These are phyloP conservation scores for Syngnathus rostellatus DNA, from an alignment of 2,797 vertebrate genomes.

Conservation along the genomic window DNA sequence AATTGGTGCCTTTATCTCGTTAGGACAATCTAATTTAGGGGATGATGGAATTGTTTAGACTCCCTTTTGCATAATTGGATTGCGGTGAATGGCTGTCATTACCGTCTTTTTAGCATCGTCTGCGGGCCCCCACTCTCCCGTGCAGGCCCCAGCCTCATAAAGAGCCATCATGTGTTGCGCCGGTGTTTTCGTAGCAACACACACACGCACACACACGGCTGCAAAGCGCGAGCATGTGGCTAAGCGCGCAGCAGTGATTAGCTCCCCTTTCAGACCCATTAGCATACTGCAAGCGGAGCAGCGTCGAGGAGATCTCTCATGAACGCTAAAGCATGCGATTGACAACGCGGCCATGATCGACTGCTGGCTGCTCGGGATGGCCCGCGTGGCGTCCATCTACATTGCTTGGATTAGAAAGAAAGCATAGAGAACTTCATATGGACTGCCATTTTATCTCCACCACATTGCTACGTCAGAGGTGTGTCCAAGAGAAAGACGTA, in stretches of 20 bases:
- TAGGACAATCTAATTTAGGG: slow-evolving; percentile 99
- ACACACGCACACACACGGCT: slow-evolving; percentile 29
- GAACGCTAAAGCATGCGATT: slow-evolving; percentile 61
- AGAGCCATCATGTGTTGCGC: slow-evolving; percentile 96
- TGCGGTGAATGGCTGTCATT: slow-evolving; percentile 99
- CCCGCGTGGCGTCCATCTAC: not conserved
- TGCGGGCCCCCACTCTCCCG: slow-evolving; percentile 87
- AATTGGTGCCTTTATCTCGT: slow-evolving; percentile 99
- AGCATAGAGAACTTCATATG: no score
- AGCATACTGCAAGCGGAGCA: slow-evolving; percentile 49
- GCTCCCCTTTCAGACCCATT: slow-evolving; percentile 61
- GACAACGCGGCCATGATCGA: slow-evolving; percentile 58
- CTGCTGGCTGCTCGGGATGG: slow-evolving; percentile 37
- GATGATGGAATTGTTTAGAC: slow-evolving; percentile 99
- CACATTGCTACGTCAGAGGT: no score
- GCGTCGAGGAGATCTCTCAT: slow-evolving; percentile 54
- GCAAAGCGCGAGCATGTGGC: slow-evolving; percentile 62
- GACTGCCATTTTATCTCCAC: no score
- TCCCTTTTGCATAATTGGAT: slow-evolving; percentile 99
- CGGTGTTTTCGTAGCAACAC: slow-evolving; percentile 85
- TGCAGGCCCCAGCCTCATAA: slow-evolving; percentile 93
- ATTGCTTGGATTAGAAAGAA: not conserved
- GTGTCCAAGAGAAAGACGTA: no score
- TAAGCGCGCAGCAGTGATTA: slow-evolving; percentile 67
- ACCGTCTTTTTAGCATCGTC: slow-evolving; percentile 98